Evolutionary conservation across 2,888 invertebrate genomes (phyloP), one percentile per base, ranked within the genome.

Genomic region (Drosophila algonquin): DNA sequence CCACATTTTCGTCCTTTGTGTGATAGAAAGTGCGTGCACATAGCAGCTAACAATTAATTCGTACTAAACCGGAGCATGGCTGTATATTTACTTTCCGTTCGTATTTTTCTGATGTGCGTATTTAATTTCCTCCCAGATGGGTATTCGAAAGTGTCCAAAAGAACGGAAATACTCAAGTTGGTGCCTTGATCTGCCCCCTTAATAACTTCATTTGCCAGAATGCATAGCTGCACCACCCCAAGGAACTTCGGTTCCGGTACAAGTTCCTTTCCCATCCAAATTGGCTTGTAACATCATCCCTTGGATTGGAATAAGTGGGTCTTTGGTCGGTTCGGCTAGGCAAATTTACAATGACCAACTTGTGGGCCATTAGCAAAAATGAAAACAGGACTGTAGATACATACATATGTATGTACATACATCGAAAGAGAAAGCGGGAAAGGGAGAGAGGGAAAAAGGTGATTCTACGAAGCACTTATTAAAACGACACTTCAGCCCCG

Each of bases 301-400:
- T 16, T 12, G 45, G 18, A 21, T 54, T 30, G 63, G 75, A 75
- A 82, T 75, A 75, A 79, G 76, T 84, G 74, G 76, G 81, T 76
- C 73, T 87, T 87, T 73, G 71, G 79, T 73, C 69, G 78, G 81
- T 70, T 47, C 51, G 45, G 44, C 32, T 45, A 46, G 27, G 58
- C 58, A 24, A 60, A 68, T 82, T 81, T 88, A 84, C 78, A 88
- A 84, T 88, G 76, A 78, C 78, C 83, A 75, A 88, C 83, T 75
- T 88, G 83, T 78, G 87, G 80, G 78, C 89, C 83, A 88, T 84
- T 84, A 88, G 75, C 74, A 75, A 85, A 75, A 82, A 76, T 64
- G 77, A 75, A 77, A 80, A 77, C 77, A 86, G 75, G 76, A 45
- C 52, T 48, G 40, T 52, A 71, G n/a, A 35, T 12, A 48, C 21